These are phyloP conservation scores for Gari tellinella DNA, from an alignment of 2,888 invertebrate genomes.

Conservation along the genomic window DNA sequence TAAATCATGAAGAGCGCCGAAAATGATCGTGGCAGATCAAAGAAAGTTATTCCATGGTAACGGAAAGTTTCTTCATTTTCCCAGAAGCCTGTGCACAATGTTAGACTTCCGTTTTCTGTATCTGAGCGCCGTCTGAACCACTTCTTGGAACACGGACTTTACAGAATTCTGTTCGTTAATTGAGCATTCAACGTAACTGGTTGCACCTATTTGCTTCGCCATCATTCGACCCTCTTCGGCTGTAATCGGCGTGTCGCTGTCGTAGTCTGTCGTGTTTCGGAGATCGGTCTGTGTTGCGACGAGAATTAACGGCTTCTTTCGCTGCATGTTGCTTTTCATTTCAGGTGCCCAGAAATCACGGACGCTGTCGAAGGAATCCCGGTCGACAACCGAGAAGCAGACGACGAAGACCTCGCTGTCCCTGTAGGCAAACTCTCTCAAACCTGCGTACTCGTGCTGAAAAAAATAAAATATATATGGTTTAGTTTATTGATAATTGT, in stretches of 20 bases:
- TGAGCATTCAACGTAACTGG: conserved; percentile 70
- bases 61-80: conserved; percentile 39
- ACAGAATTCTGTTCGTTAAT: conserved; percentile 61
- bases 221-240: conserved; percentile 66
- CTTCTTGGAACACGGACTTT: conserved; percentile 69
- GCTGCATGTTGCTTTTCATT: conserved; percentile 68
- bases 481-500: too few relatives aligned
- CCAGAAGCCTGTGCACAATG: conserved; percentile 63
- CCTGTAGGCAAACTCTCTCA: conserved; percentile 73
- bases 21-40: too few relatives aligned
- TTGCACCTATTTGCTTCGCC: conserved; percentile 69
- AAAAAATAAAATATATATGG: conserved; percentile 48
- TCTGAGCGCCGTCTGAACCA: conserved; percentile 69
- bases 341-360: conserved; percentile 74
- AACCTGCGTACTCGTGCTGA: conserved; percentile 73
- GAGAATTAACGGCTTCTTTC: conserved; percentile 69
- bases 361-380: conserved; percentile 71
- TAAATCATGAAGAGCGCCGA: too few relatives aligned
- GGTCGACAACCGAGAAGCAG: conserved; percentile 75
- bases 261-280: conserved; percentile 60
- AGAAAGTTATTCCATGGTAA: too few relatives aligned
- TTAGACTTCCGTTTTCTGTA: conserved; percentile 66
- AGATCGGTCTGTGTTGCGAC: conserved; percentile 76
- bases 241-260: conserved; percentile 64
- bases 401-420: conserved; percentile 75